Conservation (phyloP, 2,888 invertebrate genomes). For the Nomada flava region DNA sequence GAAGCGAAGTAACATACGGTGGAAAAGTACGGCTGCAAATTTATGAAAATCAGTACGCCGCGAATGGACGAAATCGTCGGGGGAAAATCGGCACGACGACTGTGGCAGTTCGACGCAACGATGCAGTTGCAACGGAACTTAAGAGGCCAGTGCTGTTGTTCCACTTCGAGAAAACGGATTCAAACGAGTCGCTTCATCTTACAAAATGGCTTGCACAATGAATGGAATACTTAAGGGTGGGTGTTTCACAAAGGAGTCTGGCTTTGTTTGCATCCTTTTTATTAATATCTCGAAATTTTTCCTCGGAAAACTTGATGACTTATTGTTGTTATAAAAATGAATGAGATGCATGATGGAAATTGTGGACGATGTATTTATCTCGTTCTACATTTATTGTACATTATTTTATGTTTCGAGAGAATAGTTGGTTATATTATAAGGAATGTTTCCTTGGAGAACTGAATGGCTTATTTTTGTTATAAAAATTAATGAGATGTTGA, state of each 20-base stretch:
- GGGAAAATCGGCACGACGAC: background rate
- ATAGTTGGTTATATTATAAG: background rate
- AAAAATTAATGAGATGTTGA: too few species aligned
- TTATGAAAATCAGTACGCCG: constrained; percentile 33
- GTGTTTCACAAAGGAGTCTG: constrained; percentile 7
- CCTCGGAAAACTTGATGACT: background rate
- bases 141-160: constrained; percentile 9
- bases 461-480: too few species aligned
- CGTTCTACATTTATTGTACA: background rate
- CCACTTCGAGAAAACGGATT: constrained; percentile 37
- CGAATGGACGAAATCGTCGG: constrained; percentile 2
- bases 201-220: constrained; percentile 5
- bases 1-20: background rate
- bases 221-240: constrained; percentile 25
- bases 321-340: background rate
- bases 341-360: background rate
- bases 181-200: constrained; percentile 18
- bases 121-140: constrained; percentile 27
- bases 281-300: constrained; percentile 5
- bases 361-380: background rate
- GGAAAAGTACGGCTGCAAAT: background rate
- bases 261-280: background rate
- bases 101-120: background rate
- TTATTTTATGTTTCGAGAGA: background rate
- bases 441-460: too few species aligned